phyloP scores from a whole-genome alignment of 1,140 invertebrate species.

The Drosophila nikananu region DNA sequence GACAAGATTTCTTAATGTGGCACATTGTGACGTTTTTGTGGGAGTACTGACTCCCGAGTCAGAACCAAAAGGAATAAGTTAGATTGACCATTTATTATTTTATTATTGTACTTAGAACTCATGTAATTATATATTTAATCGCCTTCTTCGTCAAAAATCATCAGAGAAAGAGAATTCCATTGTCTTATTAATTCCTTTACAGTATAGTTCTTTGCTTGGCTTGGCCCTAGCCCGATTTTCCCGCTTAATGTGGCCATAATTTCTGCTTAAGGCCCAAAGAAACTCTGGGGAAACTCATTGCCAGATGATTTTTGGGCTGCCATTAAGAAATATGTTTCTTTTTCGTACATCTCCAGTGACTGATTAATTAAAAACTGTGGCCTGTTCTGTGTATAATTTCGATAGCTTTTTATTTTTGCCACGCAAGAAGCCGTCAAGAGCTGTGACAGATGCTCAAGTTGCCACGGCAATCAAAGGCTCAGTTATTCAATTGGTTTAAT shows the following conservation, averaged over 20 bases:
- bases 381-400: constrained; percentile 1
- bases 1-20: neutral
- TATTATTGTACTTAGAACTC: neutral
- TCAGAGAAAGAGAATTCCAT: neutral
- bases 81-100: neutral
- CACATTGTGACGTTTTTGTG: too few species aligned
- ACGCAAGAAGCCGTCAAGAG: neutral
- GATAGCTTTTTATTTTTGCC: neutral
- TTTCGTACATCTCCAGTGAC: constrained; percentile 11
- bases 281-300: neutral
- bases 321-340: constrained; percentile 1
- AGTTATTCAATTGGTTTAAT: constrained; percentile 63
- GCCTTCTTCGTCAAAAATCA: neutral
- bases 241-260: constrained; percentile 29
- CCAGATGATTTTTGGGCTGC: constrained; percentile 16
- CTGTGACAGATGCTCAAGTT: constrained; percentile 43
- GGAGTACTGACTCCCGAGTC: too few species aligned
- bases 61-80: too few species aligned
- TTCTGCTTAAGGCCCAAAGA: neutral
- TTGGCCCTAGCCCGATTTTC: neutral
- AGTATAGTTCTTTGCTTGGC: neutral
- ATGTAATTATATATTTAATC: neutral
- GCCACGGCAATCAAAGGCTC: constrained; percentile 58
- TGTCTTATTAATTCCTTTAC: neutral
- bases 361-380: constrained; percentile 31